Evolutionary conservation across 2,113 vertebrate species (phyloP), one percentile per base, ranked within the genome.

Genomic region (Vicugna pacos): DNA sequence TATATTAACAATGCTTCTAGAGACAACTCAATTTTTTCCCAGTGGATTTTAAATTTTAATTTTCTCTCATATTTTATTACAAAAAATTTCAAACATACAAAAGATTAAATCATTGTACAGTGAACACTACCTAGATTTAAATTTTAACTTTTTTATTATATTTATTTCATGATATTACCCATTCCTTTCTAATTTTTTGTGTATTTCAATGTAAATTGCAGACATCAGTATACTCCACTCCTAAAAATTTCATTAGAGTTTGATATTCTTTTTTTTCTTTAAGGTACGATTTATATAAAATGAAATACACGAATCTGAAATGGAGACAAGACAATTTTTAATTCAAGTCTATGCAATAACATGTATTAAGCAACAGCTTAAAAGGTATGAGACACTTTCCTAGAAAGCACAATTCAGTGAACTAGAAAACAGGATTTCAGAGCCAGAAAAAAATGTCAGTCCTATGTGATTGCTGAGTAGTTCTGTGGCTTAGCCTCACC

Each of bases 401-500:
- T 56, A 80, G 50, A 46, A 94, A 89, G 64, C 38, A 67, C 12
- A 48, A 30, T 32, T 56, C 46, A 54, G 86, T 64, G 19, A 82
- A 72, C 67, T 67, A 84, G 76, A 69, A 95, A 87, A 90, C 30
- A 70, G n/a, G 35, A 76, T 76, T 93, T 91, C 77, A 80, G 60
- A 70, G 65, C 75, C 38, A 58, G 52, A 72, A 88, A 87, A 46
- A 64, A 35, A 32, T 76, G 35, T 75, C 14, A 83, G 8, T 73
- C 60, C 81, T 46, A 19, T 5, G 46, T 76, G n/a, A 91, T 35
- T 58, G 86, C 48, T 81, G 35, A 81, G 7, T 54, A 19, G 8
- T 81, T 64, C 58, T 77, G 3, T 28, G 72, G 35, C 19, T 77
- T n/a, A 72, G 73, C 50, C 48, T 92, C 32, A 22, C 54, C 22